Evolutionary conservation across 2,797 vertebrate species (phyloP), one percentile per base, ranked within the genome.

Genomic region (Prionace glauca): DNA sequence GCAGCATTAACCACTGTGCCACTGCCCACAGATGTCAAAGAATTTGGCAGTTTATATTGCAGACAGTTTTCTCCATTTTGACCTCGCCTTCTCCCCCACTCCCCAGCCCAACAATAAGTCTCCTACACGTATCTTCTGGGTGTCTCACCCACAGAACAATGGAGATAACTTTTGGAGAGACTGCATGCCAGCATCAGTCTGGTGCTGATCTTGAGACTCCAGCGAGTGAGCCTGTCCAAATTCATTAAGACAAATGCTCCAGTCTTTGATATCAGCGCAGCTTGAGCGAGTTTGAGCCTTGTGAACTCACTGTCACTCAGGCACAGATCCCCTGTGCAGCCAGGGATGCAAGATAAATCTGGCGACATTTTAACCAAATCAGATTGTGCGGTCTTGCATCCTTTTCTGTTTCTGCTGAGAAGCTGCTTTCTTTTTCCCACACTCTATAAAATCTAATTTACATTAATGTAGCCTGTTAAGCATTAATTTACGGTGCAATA

Each of bases 401-500:
- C 62, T 41, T 41, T n/a, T 56, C 0, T 45, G 84, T 71, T 56
- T 71, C 56, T 94, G 93, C 26, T 72, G 0, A 8, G 93, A 77
- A 77, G 41, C 20, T 16, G 24, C 50, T 56, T 56, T 56, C 50
- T 56, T 56, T 56, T 56, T 56, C 50, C 50, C 50, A 36, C 93
- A 45, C 41, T 18, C 16, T 56, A 41, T 72, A 56, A 50, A 74
- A 56, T 29, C 16, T 95, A 56, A 95, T 50, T 56, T 32, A 74
- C 71, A 74, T 60, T 29, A 77, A 29, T 32, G 71, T 32, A 56
- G 93, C 69, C 93, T 77, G 93, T 95, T 95, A 77, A 74, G 50
- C 26, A n/a, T 77, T 95, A 56, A 74, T 77, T 77, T 95, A 77
- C 22, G 71, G 56, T 65, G 71, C 41, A 32, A 95, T 95, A 77